Percentiles rank a stretch among this genome's conserved stretches.
phyloP scores from a whole-genome alignment of 2,888 invertebrate genomes.

The Epicampocera succincta region DNA sequence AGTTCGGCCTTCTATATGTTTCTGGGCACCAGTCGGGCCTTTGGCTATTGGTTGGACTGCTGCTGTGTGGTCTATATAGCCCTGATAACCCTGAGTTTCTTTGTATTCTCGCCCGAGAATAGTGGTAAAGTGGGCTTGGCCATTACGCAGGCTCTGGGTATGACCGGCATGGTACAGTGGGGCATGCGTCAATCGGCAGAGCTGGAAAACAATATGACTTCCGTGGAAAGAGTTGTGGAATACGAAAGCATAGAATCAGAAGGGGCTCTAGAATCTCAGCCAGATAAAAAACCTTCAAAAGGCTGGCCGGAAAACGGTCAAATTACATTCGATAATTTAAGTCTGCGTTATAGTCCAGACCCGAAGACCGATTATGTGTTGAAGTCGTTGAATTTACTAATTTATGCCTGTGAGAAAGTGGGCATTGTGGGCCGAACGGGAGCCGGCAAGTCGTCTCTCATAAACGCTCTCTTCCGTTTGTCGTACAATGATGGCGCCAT shows the following conservation, averaged over 20 bases:
- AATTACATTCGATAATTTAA: constrained; percentile 86
- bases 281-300: constrained; percentile 84
- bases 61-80: constrained; percentile 93
- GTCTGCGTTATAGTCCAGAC: constrained; percentile 86
- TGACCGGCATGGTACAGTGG: constrained; percentile 88
- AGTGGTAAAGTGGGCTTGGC: constrained; percentile 90
- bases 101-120: constrained; percentile 85
- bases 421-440: constrained; percentile 88
- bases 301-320: constrained; percentile 89
- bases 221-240: constrained; percentile 90
- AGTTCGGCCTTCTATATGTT: constrained; percentile 96
- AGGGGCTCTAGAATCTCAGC: constrained; percentile 85
- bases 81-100: constrained; percentile 92
- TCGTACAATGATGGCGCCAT: constrained; percentile 90
- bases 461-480: constrained; percentile 89
- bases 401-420: constrained; percentile 86
- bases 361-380: constrained; percentile 87
- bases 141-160: constrained; percentile 89
- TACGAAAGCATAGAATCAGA: constrained; percentile 83
- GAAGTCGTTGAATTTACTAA: constrained; percentile 85
- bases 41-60: constrained; percentile 95
- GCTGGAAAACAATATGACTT: constrained; percentile 92
- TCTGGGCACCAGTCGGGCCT: constrained; percentile 94
- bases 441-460: constrained; percentile 87
- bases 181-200: constrained; percentile 96